These are phyloP conservation scores for Halichoeres trimaculatus DNA, from an alignment of 2,113 vertebrate species.

Conservation along the genomic window DNA sequence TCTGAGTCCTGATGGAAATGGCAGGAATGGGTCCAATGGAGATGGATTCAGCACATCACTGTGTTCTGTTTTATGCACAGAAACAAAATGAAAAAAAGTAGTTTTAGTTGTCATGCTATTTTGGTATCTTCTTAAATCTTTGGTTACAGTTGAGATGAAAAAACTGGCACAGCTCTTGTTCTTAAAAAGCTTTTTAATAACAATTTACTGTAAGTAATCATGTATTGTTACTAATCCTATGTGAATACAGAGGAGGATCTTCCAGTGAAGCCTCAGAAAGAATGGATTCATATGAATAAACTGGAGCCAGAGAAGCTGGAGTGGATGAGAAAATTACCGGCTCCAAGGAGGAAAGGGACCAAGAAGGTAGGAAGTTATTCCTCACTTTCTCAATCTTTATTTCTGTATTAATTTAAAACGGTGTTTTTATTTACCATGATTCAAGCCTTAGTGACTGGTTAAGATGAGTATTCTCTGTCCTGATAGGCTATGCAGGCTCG, in stretches of 20 bases:
- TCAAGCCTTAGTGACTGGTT: background rate
- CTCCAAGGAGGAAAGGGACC: slow-evolving; percentile 84
- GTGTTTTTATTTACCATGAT: background rate
- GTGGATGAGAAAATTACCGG: slow-evolving; percentile 92
- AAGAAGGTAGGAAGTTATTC: slow-evolving; percentile 81
- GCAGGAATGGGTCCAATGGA: slow-evolving; percentile 18
- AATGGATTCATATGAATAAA: slow-evolving; percentile 95
- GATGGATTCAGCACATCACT: slow-evolving; percentile 18
- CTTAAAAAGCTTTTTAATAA: no score
- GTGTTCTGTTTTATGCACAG: background rate
- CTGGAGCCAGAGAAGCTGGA: slow-evolving; percentile 94
- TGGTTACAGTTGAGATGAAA: no score
- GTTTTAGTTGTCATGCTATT: background rate
- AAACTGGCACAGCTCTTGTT: no score
- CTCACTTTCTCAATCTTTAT: background rate
- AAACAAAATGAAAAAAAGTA: background rate
- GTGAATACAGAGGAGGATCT: slow-evolving; percentile 79
- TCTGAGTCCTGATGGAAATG: slow-evolving; percentile 10
- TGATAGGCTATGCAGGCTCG: slow-evolving; percentile 94
- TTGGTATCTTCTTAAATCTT: background rate
- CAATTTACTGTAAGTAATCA: background rate
- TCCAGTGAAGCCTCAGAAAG: slow-evolving; percentile 88
- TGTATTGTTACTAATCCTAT: background rate
- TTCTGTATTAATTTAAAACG: background rate
- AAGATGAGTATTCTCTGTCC: slow-evolving; percentile 1